phyloP scores from a whole-genome alignment of 2,797 vertebrate species.

The Merluccius polli region DNA sequence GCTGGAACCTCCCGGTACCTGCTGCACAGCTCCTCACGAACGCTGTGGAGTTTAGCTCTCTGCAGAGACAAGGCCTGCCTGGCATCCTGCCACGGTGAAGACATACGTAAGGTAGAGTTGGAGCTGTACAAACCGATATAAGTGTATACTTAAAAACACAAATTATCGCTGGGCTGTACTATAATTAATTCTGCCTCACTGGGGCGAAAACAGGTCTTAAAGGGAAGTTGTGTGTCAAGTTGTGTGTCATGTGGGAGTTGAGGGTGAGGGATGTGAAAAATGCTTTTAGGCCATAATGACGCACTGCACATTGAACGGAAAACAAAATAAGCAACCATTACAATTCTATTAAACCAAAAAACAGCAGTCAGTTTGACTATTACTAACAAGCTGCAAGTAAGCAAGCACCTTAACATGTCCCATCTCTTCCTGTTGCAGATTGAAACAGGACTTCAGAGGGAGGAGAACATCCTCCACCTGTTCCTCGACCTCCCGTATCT shows the following conservation, averaged over 20 bases:
- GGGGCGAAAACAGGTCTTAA: background rate
- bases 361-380: background rate
- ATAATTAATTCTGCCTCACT: background rate
- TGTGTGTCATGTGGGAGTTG: background rate
- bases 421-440: slow-evolving; percentile 46
- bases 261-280: background rate
- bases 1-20: slow-evolving; percentile 73
- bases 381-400: background rate
- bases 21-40: slow-evolving; percentile 69
- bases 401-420: background rate
- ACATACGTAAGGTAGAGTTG: background rate
- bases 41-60: slow-evolving; percentile 68
- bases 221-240: background rate
- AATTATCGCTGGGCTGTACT: background rate
- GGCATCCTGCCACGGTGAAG: slow-evolving; percentile 70
- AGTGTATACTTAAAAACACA: background rate
- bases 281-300: background rate
- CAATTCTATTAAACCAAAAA: background rate
- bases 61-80: slow-evolving; percentile 65
- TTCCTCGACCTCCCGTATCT: slow-evolving; percentile 50
- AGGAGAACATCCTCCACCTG: slow-evolving; percentile 14
- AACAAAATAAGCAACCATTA: background rate
- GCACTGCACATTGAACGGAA: background rate
- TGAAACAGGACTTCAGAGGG: slow-evolving; percentile 31
- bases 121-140: background rate